Evolutionary conservation across 2,888 invertebrate genomes (phyloP).

Genomic region (Ormyrus thymus): DNA sequence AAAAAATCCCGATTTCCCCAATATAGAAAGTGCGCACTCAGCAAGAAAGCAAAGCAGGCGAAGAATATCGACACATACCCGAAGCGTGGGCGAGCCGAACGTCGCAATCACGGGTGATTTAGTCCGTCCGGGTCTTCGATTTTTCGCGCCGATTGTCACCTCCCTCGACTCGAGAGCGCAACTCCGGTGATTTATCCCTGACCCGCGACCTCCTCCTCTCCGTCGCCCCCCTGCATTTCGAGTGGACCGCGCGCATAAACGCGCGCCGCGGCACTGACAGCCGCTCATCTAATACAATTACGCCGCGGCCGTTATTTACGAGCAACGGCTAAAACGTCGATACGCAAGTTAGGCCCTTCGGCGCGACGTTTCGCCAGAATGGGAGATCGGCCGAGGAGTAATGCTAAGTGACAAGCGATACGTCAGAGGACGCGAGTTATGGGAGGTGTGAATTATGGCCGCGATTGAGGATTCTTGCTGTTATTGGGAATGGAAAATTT

Average conservation of each 20-base stretch:
- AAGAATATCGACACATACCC: not conserved
- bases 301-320: constrained; percentile 67
- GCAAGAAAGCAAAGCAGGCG: too few species aligned
- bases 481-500: too few species aligned
- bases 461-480: too few species aligned
- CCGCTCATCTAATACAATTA: constrained; percentile 73
- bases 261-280: constrained; percentile 62
- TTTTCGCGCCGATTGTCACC: constrained; percentile 47
- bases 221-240: constrained; percentile 15
- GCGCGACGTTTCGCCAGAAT: not conserved
- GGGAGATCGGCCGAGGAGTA: not conserved
- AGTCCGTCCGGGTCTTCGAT: constrained; percentile 52
- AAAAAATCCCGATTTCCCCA: too few species aligned
- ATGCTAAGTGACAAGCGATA: constrained; percentile 14
- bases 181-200: constrained; percentile 53
- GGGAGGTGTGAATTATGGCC: too few species aligned
- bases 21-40: too few species aligned
- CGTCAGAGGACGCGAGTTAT: not conserved
- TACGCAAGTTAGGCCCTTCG: constrained; percentile 50
- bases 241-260: constrained; percentile 29
- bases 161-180: constrained; percentile 46
- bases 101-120: constrained; percentile 63
- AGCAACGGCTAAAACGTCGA: constrained; percentile 56
- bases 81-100: constrained; percentile 55
- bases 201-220: constrained; percentile 52